Evolutionary conservation across 2,797 vertebrate genomes (phyloP).

Genomic region (Enteromius anoplus): DNA sequence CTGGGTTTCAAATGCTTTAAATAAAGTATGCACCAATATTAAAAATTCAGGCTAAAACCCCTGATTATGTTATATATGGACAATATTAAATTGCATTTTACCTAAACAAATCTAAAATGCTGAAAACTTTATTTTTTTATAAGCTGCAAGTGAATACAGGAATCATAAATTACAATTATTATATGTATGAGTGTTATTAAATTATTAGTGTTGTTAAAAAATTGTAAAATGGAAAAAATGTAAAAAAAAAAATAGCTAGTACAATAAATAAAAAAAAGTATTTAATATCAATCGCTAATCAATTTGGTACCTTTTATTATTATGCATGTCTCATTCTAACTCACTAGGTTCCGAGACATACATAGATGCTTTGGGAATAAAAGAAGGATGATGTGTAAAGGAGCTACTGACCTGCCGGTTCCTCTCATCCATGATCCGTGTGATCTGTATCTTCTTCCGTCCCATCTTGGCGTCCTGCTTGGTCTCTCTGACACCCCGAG

Average conservation of each 20-base stretch:
- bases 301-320: background rate
- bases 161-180: background rate
- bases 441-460: conserved; percentile 99
- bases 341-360: background rate
- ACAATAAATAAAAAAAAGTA: background rate
- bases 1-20: background rate
- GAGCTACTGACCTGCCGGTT: conserved; percentile 91
- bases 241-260: background rate
- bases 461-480: conserved; percentile 89
- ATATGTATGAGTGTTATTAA: background rate
- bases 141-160: background rate
- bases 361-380: background rate
- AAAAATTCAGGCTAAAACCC: background rate
- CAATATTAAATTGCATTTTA: background rate
- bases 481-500: conserved; percentile 84
- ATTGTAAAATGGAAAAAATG: background rate
- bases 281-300: background rate
- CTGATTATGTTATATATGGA: background rate
- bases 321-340: background rate
- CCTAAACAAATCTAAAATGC: background rate
- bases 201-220: background rate
- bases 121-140: background rate
- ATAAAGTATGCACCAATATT: background rate
- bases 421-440: conserved; percentile 98
- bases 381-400: background rate